Conservation (phyloP, 1,140 invertebrate species). For the Zaprionus inermis region DNA sequence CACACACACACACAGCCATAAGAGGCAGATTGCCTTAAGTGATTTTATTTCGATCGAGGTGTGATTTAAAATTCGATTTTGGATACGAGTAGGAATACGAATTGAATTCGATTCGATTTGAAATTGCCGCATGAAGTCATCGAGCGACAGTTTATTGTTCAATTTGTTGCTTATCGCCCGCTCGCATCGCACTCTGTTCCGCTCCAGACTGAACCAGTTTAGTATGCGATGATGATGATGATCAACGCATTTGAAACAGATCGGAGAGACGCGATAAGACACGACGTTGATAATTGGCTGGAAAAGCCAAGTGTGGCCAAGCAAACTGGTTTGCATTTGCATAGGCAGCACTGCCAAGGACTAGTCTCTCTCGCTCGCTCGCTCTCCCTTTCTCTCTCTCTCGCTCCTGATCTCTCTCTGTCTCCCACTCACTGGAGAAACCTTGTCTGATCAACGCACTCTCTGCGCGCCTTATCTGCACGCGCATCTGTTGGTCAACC, state of each 20-base stretch:
- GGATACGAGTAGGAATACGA: not conserved
- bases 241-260: slow-evolving; percentile 52
- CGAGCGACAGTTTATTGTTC: slow-evolving; percentile 37
- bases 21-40: slow-evolving; percentile 73
- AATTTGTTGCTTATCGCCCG: slow-evolving; percentile 24
- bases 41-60: slow-evolving; percentile 76
- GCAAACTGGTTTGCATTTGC: slow-evolving; percentile 43
- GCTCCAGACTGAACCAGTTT: slow-evolving; percentile 75
- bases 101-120: slow-evolving; percentile 18
- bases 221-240: slow-evolving; percentile 37
- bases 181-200: slow-evolving; percentile 21
- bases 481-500: slow-evolving; percentile 20
- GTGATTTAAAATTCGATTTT: slow-evolving; percentile 63
- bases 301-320: slow-evolving; percentile 32
- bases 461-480: not conserved
- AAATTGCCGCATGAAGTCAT: slow-evolving; percentile 71
- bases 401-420: slow-evolving; percentile 5
- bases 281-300: slow-evolving; percentile 6
- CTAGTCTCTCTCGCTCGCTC: not conserved
- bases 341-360: slow-evolving; percentile 19
- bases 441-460: slow-evolving; percentile 17
- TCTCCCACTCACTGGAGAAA: not conserved
- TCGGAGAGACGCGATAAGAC: slow-evolving; percentile 1
- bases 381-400: slow-evolving; percentile 4
- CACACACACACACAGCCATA: slow-evolving; percentile 22